A percentile compares a stretch with the other conserved stretches of the same genome.
Conservation (phyloP, 1,140 invertebrate genomes). For the Drosophila gunungcola region DNA sequence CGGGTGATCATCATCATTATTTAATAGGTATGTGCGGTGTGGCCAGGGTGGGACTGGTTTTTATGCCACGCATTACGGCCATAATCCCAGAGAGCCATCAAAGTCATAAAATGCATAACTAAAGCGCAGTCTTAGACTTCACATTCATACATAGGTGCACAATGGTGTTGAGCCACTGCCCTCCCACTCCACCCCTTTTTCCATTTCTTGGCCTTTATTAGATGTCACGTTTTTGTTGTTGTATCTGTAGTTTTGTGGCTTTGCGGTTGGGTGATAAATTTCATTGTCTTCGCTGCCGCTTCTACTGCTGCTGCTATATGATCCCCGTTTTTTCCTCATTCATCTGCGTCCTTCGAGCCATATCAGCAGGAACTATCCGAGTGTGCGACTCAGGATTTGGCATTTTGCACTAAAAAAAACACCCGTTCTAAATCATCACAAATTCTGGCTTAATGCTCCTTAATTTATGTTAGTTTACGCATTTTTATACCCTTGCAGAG, state of each 20-base stretch:
- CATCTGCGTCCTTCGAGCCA: constrained; percentile 47
- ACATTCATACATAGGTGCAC: constrained; percentile 55
- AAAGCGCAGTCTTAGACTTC: constrained; percentile 51
- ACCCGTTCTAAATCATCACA: too few species aligned
- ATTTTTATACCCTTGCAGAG: too few species aligned
- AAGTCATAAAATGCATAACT: constrained; percentile 58
- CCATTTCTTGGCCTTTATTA: constrained; percentile 45
- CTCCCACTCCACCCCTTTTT: not conserved
- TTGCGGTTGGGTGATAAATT: constrained; percentile 73
- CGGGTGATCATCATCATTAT: constrained; percentile 52
- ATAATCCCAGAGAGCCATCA: constrained; percentile 50
- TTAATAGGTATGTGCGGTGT: constrained; percentile 31
- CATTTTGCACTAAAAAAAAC: constrained; percentile 3
- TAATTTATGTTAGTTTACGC: too few species aligned
- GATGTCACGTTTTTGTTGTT: constrained; percentile 57
- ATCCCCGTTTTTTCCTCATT: constrained; percentile 32
- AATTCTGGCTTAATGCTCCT: too few species aligned
- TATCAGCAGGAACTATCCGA: constrained; percentile 43
- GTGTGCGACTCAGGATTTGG: constrained; percentile 38
- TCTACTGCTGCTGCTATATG: constrained; percentile 7
- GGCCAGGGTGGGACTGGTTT: constrained; percentile 24
- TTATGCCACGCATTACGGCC: constrained; percentile 47
- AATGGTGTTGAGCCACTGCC: constrained; percentile 20
- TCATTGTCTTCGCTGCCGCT: constrained; percentile 48
- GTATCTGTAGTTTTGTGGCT: constrained; percentile 48